Evolutionary conservation across 2,113 vertebrate species (phyloP).

Genomic region (Sebastes schlegelii): DNA sequence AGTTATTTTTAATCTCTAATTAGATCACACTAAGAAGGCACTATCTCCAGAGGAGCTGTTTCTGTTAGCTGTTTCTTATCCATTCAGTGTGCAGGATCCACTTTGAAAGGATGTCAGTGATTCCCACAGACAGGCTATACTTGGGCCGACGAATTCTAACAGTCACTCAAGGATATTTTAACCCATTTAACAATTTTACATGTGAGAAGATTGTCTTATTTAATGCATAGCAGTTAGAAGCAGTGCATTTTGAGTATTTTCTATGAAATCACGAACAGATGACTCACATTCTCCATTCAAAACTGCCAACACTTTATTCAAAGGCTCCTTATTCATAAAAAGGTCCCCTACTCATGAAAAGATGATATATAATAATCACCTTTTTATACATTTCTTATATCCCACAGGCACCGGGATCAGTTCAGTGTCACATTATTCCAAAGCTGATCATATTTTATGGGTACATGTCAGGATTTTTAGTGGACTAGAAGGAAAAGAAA

Average conservation of each 20-base stretch:
- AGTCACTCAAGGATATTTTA: conserved; percentile 31
- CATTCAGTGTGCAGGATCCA: conserved; percentile 48
- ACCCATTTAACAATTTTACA: conserved; percentile 27
- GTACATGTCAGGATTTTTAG: conserved; percentile 29
- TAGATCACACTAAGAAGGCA: conserved; percentile 62
- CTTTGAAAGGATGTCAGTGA: conserved; percentile 62
- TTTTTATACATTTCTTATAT: conserved; percentile 29
- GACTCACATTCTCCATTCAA: conserved; percentile 11
- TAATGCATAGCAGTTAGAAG: background rate
- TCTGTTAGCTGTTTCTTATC: conserved; percentile 54
- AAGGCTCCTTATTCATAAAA: conserved; percentile 1
- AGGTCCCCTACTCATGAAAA: background rate
- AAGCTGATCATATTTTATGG: conserved; percentile 40
- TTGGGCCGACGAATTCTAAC: conserved; percentile 12
- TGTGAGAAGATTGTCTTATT: background rate
- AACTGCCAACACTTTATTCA: background rate
- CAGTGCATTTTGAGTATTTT: background rate
- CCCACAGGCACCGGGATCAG: conserved; percentile 16
- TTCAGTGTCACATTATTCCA: conserved; percentile 29
- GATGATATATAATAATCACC: conserved; percentile 23
- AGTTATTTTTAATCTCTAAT: conserved; percentile 69
- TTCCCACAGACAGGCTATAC: conserved; percentile 22
- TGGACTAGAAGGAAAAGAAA: conserved; percentile 26
- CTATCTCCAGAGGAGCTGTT: conserved; percentile 47
- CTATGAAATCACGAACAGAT: conserved; percentile 2